Evolutionary conservation across 2,888 invertebrate species (phyloP).

Genomic region (Graphium colonna): DNA sequence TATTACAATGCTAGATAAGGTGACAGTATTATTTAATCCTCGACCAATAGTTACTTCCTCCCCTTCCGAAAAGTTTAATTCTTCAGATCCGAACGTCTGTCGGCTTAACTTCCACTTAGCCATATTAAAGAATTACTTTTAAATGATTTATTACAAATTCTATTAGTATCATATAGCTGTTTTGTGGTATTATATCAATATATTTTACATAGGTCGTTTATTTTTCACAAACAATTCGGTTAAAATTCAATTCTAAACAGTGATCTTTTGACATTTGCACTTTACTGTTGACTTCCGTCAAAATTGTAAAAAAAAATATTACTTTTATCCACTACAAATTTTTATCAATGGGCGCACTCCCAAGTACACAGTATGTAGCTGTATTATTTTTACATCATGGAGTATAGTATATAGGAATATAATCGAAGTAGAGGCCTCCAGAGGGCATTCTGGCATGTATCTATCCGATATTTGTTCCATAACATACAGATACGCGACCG

Average conservation of each 20-base stretch:
- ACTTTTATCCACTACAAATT: too few species aligned
- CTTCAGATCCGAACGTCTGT: conserved; percentile 51
- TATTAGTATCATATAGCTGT: neutral
- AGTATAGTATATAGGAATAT: too few species aligned
- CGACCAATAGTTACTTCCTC: conserved; percentile 61
- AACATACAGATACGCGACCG: too few species aligned
- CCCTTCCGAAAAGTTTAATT: conserved; percentile 50
- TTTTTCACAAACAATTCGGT: conserved; percentile 6
- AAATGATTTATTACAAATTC: neutral
- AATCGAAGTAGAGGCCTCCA: too few species aligned
- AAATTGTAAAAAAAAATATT: too few species aligned
- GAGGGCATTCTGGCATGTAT: too few species aligned
- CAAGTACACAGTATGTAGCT: too few species aligned
- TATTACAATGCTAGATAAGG: conserved; percentile 58
- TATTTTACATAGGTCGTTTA: neutral
- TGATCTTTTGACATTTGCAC: conserved; percentile 6
- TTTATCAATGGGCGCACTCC: too few species aligned
- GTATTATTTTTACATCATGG: too few species aligned
- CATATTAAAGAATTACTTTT: conserved; percentile 39
- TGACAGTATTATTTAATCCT: conserved; percentile 51
- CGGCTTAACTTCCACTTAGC: conserved; percentile 62
- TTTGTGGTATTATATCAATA: neutral
- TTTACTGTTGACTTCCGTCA: neutral
- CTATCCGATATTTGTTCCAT: too few species aligned
- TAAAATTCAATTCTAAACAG: conserved; percentile 9